Conservation (phyloP, 2,797 vertebrate genomes). For the Nannoperca obscura region DNA sequence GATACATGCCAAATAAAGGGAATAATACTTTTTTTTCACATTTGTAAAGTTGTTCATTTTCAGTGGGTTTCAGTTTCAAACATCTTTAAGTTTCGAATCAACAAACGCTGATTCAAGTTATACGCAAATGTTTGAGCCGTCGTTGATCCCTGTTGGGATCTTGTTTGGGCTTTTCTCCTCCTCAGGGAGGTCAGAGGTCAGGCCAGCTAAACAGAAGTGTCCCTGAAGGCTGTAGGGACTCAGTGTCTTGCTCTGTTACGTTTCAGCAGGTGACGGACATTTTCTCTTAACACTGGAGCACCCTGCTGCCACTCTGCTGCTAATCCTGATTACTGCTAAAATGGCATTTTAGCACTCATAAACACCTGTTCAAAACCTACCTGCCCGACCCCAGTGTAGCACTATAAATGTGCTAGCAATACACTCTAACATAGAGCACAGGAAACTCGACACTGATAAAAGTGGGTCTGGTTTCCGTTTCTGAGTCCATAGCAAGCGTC, state of each 20-base stretch:
- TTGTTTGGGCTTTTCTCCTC: conserved; percentile 9
- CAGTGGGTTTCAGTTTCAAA: background rate
- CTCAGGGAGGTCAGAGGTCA: conserved; percentile 40
- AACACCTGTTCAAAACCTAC: conserved; percentile 38
- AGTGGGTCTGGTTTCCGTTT: conserved; percentile 80
- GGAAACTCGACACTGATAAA: conserved; percentile 84
- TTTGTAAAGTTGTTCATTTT: conserved; percentile 15
- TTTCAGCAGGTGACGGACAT: conserved; percentile 23
- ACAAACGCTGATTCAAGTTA: conserved; percentile 50
- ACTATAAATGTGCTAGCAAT: conserved; percentile 91
- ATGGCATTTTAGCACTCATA: conserved; percentile 60
- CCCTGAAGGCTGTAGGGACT: conserved; percentile 22
- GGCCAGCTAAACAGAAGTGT: conserved; percentile 20
- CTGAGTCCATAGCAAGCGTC: conserved; percentile 67
- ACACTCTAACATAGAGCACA: conserved; percentile 99
- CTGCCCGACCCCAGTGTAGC: conserved; percentile 81
- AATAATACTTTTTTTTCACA: conserved; percentile 29
- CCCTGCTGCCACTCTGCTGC: conserved; percentile 12
- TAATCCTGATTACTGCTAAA: conserved; percentile 38
- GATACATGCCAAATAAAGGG: conserved; percentile 48
- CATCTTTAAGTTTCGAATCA: conserved; percentile 41
- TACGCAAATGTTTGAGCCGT: conserved; percentile 27
- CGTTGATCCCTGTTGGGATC: conserved; percentile 19
- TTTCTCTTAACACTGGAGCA: conserved; percentile 13
- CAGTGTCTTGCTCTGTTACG: conserved; percentile 40